Conservation (phyloP, 1,140 invertebrate genomes). For the Magallana angulata region DNA sequence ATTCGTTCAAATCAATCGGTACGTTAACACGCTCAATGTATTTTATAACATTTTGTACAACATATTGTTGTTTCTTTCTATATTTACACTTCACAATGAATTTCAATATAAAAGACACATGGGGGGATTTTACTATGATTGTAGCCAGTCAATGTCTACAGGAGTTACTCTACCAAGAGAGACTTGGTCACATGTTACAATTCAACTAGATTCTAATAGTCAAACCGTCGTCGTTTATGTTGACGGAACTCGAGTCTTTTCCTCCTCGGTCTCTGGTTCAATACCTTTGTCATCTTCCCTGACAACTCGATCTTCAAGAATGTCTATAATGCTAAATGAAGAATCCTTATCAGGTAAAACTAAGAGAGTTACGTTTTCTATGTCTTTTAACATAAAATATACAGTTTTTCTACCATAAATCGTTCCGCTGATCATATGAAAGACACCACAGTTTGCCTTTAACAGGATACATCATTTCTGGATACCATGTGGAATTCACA, state of each 20-base stretch:
- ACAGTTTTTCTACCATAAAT: background rate
- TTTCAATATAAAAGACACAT: too few species aligned
- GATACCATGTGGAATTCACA: background rate
- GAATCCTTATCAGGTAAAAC: background rate
- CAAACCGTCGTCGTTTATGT: background rate
- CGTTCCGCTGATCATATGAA: background rate
- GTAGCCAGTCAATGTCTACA: background rate
- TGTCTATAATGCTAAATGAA: background rate
- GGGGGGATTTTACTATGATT: background rate
- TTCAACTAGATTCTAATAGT: background rate
- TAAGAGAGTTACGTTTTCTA: background rate
- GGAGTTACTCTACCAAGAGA: constrained; percentile 10
- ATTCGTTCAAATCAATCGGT: background rate
- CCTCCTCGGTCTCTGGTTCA: background rate
- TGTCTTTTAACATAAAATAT: background rate
- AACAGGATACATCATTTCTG: background rate
- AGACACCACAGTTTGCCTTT: background rate
- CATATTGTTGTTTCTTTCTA: background rate
- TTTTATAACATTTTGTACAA: background rate
- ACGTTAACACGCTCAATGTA: background rate
- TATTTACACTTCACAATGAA: too few species aligned
- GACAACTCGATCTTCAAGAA: background rate
- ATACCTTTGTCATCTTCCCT: background rate
- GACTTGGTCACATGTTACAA: background rate
- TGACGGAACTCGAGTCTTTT: background rate